Percentiles rank a stretch among this genome's conserved stretches.
phyloP scores from a whole-genome alignment of 2,888 invertebrate species.

The Napeogenes inachia region DNA sequence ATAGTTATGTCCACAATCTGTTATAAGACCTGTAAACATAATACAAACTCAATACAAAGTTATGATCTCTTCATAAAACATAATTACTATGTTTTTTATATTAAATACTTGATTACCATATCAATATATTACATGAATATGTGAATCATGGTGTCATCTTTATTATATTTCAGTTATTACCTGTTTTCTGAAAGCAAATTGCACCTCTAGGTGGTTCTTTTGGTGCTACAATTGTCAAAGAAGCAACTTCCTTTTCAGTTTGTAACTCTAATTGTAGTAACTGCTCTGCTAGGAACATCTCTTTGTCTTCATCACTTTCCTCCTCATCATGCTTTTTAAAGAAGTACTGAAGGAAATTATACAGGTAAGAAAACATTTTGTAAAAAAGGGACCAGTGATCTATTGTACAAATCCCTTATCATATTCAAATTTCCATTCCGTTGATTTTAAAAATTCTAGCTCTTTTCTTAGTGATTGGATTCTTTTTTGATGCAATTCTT shows the following conservation, averaged over 20 bases:
- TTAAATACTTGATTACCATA: not conserved
- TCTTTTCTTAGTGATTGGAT: slow-evolving; percentile 85
- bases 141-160: not conserved
- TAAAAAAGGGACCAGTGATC: slow-evolving; percentile 11
- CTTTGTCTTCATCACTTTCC: slow-evolving; percentile 46
- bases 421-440: slow-evolving; percentile 88
- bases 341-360: slow-evolving; percentile 55
- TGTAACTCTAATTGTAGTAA: slow-evolving; percentile 57
- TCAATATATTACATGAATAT: not conserved
- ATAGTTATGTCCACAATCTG: slow-evolving; percentile 64
- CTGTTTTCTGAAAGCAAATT: slow-evolving; percentile 60
- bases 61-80: not conserved
- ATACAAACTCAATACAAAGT: not conserved
- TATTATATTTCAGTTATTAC: slow-evolving; percentile 33
- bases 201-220: slow-evolving; percentile 41
- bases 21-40: slow-evolving; percentile 74
- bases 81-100: not conserved
- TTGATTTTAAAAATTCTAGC: slow-evolving; percentile 85
- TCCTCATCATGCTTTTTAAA: slow-evolving; percentile 39
- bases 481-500: slow-evolving; percentile 84
- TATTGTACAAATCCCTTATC: slow-evolving; percentile 82
- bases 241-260: slow-evolving; percentile 31
- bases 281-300: slow-evolving; percentile 61
- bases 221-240: slow-evolving; percentile 19
- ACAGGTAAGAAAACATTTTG: slow-evolving; percentile 68